Conservation (phyloP, 2,113 vertebrate genomes). For the Muscicapa adusta region DNA sequence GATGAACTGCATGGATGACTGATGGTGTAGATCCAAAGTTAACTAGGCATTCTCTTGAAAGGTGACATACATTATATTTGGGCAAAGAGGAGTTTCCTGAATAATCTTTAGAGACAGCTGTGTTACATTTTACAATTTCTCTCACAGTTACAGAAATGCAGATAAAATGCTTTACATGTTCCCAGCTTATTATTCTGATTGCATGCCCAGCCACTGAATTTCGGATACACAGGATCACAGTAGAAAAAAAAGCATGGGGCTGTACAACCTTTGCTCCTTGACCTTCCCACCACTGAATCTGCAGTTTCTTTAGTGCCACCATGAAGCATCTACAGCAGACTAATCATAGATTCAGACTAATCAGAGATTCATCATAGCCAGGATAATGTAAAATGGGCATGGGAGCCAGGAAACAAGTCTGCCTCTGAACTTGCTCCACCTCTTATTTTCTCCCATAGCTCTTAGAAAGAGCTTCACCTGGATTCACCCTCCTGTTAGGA, state of each 20-base stretch:
- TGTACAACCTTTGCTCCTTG: neutral
- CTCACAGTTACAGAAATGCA: neutral
- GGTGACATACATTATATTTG: neutral
- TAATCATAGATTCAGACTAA: neutral
- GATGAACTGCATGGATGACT: neutral
- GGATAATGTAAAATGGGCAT: neutral
- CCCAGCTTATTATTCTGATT: neutral
- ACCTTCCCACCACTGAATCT: neutral
- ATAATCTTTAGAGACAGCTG: neutral
- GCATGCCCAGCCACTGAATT: neutral
- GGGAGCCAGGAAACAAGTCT: neutral
- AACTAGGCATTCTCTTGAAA: neutral
- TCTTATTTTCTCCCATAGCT: neutral
- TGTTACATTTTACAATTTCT: neutral
- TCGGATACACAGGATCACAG: neutral
- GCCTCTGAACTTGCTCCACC: neutral
- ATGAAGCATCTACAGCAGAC: neutral
- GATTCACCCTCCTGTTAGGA: neutral
- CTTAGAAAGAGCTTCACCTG: neutral
- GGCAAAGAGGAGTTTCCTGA: constrained; percentile 2
- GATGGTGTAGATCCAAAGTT: neutral
- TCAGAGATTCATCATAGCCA: neutral
- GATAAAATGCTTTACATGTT: neutral
- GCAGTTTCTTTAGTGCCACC: neutral
- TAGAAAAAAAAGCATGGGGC: neutral